Evolutionary conservation across 37 sponge, comb jelly and placozoan species (phyloP).

Genomic region (Oopsacas minuta): DNA sequence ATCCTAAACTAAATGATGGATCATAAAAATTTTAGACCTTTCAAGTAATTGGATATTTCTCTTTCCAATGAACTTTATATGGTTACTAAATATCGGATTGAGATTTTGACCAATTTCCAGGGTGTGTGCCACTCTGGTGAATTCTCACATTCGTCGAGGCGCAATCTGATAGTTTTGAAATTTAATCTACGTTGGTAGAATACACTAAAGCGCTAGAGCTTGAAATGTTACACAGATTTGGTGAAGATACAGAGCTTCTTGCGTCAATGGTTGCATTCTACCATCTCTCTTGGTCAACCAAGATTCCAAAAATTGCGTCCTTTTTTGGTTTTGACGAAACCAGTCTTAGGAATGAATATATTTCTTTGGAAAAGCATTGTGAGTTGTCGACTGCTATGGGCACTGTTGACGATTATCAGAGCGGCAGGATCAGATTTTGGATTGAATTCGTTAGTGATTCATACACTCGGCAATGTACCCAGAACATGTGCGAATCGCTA

Average conservation of each 20-base stretch:
- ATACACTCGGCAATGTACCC: neutral
- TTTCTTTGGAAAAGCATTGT: neutral
- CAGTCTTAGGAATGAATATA: neutral
- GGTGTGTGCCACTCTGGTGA: no score
- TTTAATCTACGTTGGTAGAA: neutral
- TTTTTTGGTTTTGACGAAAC: neutral
- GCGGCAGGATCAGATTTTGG: neutral
- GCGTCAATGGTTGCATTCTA: neutral
- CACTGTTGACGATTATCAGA: neutral
- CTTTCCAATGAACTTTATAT: no score
- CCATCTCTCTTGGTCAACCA: neutral
- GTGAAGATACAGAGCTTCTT: neutral
- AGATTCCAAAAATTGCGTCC: neutral
- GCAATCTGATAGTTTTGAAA: neutral
- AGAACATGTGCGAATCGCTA: neutral
- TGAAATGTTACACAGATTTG: neutral
- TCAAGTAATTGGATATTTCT: no score
- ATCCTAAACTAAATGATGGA: no score
- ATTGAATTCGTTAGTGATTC: neutral
- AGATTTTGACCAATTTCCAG: no score
- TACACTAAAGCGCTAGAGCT: neutral
- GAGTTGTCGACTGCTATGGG: neutral
- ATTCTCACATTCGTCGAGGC: no score
- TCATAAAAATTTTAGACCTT: no score
- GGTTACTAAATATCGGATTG: no score